These are phyloP conservation scores for Aleiodes sp. DNA, from an alignment of 1,140 invertebrate species.

Conservation along the genomic window DNA sequence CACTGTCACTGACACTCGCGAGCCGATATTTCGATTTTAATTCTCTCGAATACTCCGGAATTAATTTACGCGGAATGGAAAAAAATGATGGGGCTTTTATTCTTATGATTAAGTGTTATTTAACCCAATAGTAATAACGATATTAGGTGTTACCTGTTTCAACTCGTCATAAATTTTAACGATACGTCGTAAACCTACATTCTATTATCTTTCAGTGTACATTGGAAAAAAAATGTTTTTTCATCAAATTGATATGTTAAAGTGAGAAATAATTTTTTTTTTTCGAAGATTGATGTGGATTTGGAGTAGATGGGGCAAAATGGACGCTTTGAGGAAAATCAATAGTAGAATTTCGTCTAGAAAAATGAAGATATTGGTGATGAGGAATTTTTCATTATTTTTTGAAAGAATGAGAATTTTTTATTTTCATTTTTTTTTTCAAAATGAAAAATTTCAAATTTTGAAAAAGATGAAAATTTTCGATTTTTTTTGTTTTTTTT, in stretches of 20 bases:
- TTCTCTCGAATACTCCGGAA: not conserved
- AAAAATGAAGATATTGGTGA: no score
- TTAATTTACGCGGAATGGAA: no score
- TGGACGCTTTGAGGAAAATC: no score
- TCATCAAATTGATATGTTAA: not conserved
- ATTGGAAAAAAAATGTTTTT: constrained; percentile 15
- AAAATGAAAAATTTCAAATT: no score
- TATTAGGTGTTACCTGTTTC: constrained; percentile 3
- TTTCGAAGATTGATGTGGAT: not conserved
- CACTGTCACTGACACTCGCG: not conserved
- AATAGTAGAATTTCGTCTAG: no score
- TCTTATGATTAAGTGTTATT: not conserved
- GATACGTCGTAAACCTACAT: constrained; percentile 29
- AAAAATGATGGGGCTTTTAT: not conserved
- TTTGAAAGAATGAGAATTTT: no score
- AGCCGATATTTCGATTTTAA: not conserved
- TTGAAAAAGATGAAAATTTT: no score
- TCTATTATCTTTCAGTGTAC: constrained; percentile 27
- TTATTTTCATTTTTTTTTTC: no score
- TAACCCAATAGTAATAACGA: not conserved
- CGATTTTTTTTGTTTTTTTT: no score
- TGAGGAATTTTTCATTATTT: no score
- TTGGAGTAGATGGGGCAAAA: no score
- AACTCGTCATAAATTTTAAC: constrained; percentile 25
- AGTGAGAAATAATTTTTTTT: not conserved